These are phyloP conservation scores for Hydroisotoma schaefferi DNA, from an alignment of 2,888 invertebrate genomes.

Conservation along the genomic window DNA sequence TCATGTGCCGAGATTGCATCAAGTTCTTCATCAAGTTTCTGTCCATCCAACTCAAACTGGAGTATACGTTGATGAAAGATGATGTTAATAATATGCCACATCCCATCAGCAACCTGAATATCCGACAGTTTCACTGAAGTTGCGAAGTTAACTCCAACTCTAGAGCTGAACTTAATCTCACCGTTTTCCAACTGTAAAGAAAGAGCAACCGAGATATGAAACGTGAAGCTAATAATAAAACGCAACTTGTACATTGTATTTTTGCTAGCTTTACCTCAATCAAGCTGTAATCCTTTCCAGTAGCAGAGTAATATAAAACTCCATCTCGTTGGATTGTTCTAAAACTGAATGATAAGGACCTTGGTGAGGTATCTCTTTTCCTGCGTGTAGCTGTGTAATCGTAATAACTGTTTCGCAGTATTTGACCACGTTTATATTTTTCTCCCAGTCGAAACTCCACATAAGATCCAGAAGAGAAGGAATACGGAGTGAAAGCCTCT, in stretches of 20 bases:
- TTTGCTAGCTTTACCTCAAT: constrained; percentile 70
- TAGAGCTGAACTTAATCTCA: constrained; percentile 73
- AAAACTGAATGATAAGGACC: constrained; percentile 74
- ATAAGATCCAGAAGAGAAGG: constrained; percentile 71
- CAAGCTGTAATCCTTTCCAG: constrained; percentile 80
- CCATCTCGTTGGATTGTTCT: constrained; percentile 75
- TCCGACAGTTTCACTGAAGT: constrained; percentile 74
- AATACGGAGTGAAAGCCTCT: constrained; percentile 72
- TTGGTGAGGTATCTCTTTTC: constrained; percentile 55
- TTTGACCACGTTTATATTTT: constrained; percentile 79
- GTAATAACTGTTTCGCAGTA: constrained; percentile 55
- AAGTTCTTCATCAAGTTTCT: constrained; percentile 74
- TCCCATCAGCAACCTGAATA: constrained; percentile 67
- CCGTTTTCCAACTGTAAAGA: constrained; percentile 63
- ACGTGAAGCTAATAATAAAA: no score
- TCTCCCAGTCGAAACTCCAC: constrained; percentile 72
- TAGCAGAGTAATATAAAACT: constrained; percentile 78
- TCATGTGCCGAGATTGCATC: constrained; percentile 84
- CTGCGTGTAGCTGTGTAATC: constrained; percentile 27
- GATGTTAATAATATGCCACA: constrained; percentile 84
- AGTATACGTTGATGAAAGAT: constrained; percentile 61
- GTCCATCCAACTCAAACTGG: constrained; percentile 67
- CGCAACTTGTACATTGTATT: neutral
- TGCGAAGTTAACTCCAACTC: constrained; percentile 63
- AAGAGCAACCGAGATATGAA: neutral